Evolutionary conservation across 2,113 vertebrate genomes (phyloP).

Genomic region (Muscicapa adusta): DNA sequence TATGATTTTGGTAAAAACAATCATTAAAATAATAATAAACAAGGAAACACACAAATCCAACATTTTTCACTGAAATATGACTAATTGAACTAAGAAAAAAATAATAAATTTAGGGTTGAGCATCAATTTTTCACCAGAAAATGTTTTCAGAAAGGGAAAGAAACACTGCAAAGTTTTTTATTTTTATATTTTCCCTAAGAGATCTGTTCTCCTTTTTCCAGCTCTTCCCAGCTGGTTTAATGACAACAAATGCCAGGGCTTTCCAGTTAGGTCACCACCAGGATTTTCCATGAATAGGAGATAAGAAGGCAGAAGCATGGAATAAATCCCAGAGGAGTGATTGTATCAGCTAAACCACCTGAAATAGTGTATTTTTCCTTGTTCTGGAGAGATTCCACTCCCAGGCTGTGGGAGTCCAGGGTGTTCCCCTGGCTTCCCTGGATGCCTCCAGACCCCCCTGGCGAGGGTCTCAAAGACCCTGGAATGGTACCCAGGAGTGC

Average conservation of each 20-base stretch:
- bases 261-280: not conserved
- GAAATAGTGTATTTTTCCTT: not conserved
- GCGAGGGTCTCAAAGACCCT: no score
- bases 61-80: not conserved
- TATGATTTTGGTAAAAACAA: not conserved
- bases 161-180: not conserved
- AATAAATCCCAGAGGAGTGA: not conserved
- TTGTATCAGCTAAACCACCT: not conserved
- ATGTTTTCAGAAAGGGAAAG: not conserved
- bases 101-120: not conserved
- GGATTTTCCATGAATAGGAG: not conserved
- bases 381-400: not conserved
- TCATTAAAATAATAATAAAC: not conserved
- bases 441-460: no score
- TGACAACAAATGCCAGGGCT: fast-evolving
- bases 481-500: no score
- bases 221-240: not conserved
- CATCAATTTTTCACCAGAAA: not conserved
- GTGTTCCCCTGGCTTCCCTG: no score
- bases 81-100: not conserved
- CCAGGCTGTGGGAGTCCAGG: no score
- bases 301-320: not conserved
- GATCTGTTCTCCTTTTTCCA: not conserved
- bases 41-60: not conserved
- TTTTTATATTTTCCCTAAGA: not conserved